A percentile compares a stretch with the other conserved stretches of the same genome.
phyloP scores from a whole-genome alignment of 2,797 vertebrate species.

The Oreonectes daqikongensis region DNA sequence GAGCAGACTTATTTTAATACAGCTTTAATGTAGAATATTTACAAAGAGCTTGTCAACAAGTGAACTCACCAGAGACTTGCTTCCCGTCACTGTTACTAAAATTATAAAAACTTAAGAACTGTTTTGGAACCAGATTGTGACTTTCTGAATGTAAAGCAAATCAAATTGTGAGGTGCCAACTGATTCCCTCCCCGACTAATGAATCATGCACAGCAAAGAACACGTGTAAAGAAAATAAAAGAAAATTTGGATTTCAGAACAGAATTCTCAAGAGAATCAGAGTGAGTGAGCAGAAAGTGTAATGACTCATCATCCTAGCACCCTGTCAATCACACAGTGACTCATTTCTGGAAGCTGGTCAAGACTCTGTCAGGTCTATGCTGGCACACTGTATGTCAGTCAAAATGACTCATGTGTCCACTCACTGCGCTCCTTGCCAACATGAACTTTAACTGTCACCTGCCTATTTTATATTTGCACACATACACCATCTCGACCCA shows the following conservation, averaged over 20 bases:
- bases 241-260: neutral
- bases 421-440: conserved; percentile 26
- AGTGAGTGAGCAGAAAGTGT: conserved; percentile 5
- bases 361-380: conserved; percentile 15
- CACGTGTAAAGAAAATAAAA: neutral
- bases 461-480: conserved; percentile 22
- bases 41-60: neutral
- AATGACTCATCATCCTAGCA: conserved; percentile 31
- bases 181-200: neutral
- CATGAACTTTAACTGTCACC: conserved; percentile 38
- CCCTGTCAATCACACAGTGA: conserved; percentile 31
- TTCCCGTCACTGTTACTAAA: neutral
- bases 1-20: neutral
- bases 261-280: neutral
- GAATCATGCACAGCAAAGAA: neutral
- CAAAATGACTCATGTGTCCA: conserved; percentile 29
- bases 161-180: neutral
- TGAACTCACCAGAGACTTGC: neutral
- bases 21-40: neutral
- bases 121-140: neutral
- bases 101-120: neutral
- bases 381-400: conserved; percentile 29
- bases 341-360: conserved; percentile 35
- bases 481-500: conserved; percentile 3
- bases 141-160: neutral